Evolutionary conservation across 2,888 invertebrate genomes (phyloP).

Genomic region (Patella caerulea): DNA sequence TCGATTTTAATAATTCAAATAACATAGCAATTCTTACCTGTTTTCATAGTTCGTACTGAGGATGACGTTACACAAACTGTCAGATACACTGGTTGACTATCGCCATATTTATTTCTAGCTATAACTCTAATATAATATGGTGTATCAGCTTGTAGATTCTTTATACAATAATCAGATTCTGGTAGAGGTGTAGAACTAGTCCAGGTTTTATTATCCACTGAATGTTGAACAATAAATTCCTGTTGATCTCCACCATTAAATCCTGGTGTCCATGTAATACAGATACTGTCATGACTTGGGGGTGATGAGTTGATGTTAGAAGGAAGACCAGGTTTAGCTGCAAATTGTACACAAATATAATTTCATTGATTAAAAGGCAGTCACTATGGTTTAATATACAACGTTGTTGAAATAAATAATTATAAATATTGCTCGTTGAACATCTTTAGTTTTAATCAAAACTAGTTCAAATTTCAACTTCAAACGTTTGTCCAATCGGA

Average conservation of each 20-base stretch:
- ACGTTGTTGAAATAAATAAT: no score
- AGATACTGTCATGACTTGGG: neutral
- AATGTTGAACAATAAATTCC: neutral
- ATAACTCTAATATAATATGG: conserved; percentile 1
- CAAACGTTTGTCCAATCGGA: no score
- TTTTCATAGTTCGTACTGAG: no score
- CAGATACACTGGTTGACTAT: neutral
- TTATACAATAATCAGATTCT: neutral
- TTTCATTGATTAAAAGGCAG: no score
- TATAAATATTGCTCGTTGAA: no score
- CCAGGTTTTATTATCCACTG: neutral
- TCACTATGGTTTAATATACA: no score
- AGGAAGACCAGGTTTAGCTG: neutral
- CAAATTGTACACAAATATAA: no score
- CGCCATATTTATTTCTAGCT: conserved; percentile 7
- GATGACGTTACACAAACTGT: no score
- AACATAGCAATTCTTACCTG: no score
- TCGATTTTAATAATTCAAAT: no score
- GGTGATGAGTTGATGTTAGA: neutral
- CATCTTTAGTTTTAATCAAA: no score
- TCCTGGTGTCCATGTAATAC: neutral
- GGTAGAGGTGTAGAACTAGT: neutral
- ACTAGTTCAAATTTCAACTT: no score
- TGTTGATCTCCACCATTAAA: neutral
- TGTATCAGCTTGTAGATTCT: neutral